These are phyloP conservation scores for Xenus cinereus DNA, from an alignment of 2,113 vertebrate genomes.

Conservation along the genomic window DNA sequence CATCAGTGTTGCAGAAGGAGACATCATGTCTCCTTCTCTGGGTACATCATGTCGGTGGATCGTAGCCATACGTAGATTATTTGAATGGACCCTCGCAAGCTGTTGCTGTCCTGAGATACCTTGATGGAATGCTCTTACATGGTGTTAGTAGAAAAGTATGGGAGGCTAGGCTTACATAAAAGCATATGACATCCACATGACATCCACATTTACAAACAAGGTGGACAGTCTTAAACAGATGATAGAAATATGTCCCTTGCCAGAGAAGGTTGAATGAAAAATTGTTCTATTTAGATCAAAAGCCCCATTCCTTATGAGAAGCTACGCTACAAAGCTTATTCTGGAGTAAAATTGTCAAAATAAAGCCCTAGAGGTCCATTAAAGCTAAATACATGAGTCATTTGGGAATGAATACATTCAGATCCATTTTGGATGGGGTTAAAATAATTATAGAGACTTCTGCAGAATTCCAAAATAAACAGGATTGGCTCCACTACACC, in stretches of 20 bases:
- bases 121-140: not conserved
- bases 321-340: not conserved
- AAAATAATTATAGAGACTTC: not conserved
- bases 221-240: not conserved
- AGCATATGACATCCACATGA: not conserved
- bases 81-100: not conserved
- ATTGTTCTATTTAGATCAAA: not conserved
- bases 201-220: not conserved
- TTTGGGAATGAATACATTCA: not conserved
- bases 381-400: not conserved
- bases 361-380: not conserved
- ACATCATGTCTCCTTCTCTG: too few species aligned
- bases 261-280: not conserved
- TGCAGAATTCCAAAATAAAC: not conserved
- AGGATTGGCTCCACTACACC: not conserved
- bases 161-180: not conserved
- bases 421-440: not conserved
- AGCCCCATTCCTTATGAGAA: not conserved
- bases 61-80: fast-evolving
- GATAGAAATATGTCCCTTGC: not conserved
- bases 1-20: not conserved
- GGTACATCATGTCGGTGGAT: not conserved
- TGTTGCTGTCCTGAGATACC: not conserved
- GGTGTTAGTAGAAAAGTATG: not conserved
- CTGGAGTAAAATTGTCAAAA: not conserved